phyloP scores from a whole-genome alignment of 2,797 vertebrate species.

The Scolopax bukidnonensis region DNA sequence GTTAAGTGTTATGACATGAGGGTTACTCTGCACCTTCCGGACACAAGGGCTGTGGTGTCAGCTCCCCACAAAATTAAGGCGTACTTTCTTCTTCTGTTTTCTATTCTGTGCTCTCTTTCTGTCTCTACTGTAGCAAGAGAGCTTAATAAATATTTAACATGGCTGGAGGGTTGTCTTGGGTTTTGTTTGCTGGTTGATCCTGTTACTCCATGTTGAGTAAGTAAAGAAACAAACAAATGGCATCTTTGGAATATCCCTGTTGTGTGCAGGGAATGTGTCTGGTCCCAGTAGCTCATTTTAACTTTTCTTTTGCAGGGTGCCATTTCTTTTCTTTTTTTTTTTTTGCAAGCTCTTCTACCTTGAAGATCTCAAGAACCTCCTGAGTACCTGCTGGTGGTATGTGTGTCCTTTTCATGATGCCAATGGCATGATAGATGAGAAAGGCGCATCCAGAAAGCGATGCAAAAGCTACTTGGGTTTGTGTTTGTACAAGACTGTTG shows the following conservation, averaged over 20 bases:
- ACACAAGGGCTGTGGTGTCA: background rate
- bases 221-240: background rate
- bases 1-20: background rate
- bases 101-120: slow-evolving; percentile 8
- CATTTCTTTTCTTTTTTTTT: accelerated
- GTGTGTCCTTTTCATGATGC: background rate
- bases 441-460: background rate
- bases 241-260: background rate
- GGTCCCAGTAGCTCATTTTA: background rate
- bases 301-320: background rate
- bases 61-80: background rate
- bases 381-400: background rate
- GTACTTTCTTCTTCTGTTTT: background rate
- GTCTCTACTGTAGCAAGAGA: slow-evolving; percentile 9
- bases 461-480: background rate
- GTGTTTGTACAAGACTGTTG: background rate
- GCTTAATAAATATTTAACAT: slow-evolving; percentile 51
- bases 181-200: background rate
- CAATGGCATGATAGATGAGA: background rate
- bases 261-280: background rate
- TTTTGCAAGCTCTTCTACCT: background rate
- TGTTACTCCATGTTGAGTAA: background rate
- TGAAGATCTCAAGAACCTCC: background rate
- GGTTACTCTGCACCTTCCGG: slow-evolving; percentile 24
- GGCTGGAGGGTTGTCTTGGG: background rate